Evolutionary conservation across 2,888 invertebrate species (phyloP).

Genomic region (Tridacna crocea): DNA sequence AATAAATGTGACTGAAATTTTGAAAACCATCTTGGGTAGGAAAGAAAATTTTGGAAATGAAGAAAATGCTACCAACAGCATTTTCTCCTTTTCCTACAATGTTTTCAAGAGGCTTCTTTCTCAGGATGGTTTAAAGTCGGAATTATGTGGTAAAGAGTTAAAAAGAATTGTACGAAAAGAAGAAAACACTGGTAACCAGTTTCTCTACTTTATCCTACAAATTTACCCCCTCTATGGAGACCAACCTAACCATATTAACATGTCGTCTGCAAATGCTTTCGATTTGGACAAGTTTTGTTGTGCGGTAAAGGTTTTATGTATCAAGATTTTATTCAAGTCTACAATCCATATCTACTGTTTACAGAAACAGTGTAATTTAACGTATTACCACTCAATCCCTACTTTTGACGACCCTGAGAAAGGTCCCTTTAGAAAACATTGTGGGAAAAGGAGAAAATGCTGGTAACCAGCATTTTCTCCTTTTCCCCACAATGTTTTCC

Average conservation of each 20-base stretch:
- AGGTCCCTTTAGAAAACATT: neutral
- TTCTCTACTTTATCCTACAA: neutral
- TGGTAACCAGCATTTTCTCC: neutral
- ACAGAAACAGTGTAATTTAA: too few relatives aligned
- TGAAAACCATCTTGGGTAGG: too few relatives aligned
- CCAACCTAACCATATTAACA: too few relatives aligned
- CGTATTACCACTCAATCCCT: too few relatives aligned
- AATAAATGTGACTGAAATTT: too few relatives aligned
- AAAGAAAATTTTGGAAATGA: too few relatives aligned
- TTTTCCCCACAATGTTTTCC: slow-evolving; percentile 12
- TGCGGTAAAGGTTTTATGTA: too few relatives aligned
- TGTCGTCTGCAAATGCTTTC: too few relatives aligned
- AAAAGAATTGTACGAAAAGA: neutral
- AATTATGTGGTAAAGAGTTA: neutral
- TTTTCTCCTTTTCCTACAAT: neutral
- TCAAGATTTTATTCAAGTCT: too few relatives aligned
- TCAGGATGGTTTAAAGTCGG: neutral
- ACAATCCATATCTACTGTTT: too few relatives aligned
- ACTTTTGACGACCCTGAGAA: neutral
- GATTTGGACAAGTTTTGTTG: too few relatives aligned
- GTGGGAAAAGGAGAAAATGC: neutral
- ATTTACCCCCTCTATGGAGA: too few relatives aligned
- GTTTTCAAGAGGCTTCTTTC: neutral
- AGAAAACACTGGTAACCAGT: neutral
- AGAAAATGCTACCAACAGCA: neutral